phyloP scores from a whole-genome alignment of 2,113 vertebrate genomes.

The Forbesichthys papilliferus region DNA sequence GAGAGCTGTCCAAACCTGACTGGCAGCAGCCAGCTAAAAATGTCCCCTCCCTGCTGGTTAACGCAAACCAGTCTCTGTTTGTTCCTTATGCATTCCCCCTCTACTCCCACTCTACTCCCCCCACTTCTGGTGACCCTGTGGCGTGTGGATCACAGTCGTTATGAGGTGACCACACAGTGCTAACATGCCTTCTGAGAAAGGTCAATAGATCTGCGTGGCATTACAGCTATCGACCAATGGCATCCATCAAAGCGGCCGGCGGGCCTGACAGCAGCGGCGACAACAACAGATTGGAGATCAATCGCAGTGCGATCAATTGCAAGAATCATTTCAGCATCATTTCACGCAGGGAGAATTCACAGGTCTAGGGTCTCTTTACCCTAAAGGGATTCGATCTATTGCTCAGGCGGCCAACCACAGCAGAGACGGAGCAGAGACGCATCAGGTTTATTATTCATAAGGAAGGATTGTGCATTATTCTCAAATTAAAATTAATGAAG shows the following conservation, averaged over 20 bases:
- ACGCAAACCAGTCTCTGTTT: neutral
- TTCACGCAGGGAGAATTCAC: constrained; percentile 41
- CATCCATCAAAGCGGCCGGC: constrained; percentile 51
- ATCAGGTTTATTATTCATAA: constrained; percentile 53
- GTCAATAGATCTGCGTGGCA: constrained; percentile 61
- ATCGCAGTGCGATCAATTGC: constrained; percentile 62
- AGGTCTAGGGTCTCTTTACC: constrained; percentile 25
- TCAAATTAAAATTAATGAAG: constrained; percentile 51
- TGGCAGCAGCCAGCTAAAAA: neutral
- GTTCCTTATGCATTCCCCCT: neutral
- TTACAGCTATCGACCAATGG: constrained; percentile 49
- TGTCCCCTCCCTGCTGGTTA: neutral
- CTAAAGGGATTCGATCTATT: constrained; percentile 37
- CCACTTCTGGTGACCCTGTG: constrained; percentile 27
- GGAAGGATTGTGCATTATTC: constrained; percentile 58
- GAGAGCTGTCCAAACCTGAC: neutral
- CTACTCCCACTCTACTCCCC: neutral
- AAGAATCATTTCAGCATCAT: constrained; percentile 60
- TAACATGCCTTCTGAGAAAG: constrained; percentile 60
- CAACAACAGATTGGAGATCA: constrained; percentile 58
- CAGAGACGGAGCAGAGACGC: constrained; percentile 48
- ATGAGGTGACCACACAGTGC: constrained; percentile 47
- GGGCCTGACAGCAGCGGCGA: constrained; percentile 24
- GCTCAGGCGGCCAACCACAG: constrained; percentile 38
- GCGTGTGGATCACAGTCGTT: constrained; percentile 49